A percentile compares a stretch with the other conserved stretches of the same genome.
Evolutionary conservation across 2,888 invertebrate genomes (phyloP).

Genomic region (Sympetrum striolatum): DNA sequence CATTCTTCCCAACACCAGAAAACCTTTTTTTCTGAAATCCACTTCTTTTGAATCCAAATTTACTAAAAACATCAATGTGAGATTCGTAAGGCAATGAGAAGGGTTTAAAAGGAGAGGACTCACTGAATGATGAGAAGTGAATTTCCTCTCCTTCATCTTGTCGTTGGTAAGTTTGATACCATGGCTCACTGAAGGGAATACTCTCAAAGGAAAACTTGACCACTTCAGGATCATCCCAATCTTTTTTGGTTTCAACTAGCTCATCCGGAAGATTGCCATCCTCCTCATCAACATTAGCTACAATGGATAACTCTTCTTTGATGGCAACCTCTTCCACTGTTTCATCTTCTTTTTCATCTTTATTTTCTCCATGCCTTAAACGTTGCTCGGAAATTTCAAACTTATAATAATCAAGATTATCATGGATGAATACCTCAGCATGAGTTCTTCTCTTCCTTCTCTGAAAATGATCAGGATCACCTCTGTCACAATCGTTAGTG

Average conservation of each 20-base stretch:
- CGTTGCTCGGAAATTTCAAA: slow-evolving; percentile 61
- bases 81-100: slow-evolving; percentile 77
- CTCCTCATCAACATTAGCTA: slow-evolving; percentile 51
- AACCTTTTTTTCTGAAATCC: slow-evolving; percentile 47
- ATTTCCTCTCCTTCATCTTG: slow-evolving; percentile 75
- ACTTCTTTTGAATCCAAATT: slow-evolving; percentile 52
- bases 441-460: slow-evolving; percentile 63
- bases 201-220: slow-evolving; percentile 78
- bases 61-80: slow-evolving; percentile 56
- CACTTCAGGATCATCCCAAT: slow-evolving; percentile 55
- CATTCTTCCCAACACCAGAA: slow-evolving; percentile 62
- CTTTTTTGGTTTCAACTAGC: background rate
- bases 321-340: slow-evolving; percentile 44
- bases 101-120: slow-evolving; percentile 66
- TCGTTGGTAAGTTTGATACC: slow-evolving; percentile 79
- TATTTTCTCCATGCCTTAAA: slow-evolving; percentile 58
- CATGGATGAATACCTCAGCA: slow-evolving; percentile 65
- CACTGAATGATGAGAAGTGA: slow-evolving; percentile 65
- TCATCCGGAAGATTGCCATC: background rate
- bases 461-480: slow-evolving; percentile 1
- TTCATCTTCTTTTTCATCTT: slow-evolving; percentile 56
- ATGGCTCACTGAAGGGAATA: slow-evolving; percentile 75
- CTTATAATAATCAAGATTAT: slow-evolving; percentile 68
- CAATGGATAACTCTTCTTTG: slow-evolving; percentile 51
- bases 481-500: slow-evolving; percentile 20